Evolutionary conservation across 2,113 vertebrate species (phyloP).

Genomic region (Psittacara wagleri): DNA sequence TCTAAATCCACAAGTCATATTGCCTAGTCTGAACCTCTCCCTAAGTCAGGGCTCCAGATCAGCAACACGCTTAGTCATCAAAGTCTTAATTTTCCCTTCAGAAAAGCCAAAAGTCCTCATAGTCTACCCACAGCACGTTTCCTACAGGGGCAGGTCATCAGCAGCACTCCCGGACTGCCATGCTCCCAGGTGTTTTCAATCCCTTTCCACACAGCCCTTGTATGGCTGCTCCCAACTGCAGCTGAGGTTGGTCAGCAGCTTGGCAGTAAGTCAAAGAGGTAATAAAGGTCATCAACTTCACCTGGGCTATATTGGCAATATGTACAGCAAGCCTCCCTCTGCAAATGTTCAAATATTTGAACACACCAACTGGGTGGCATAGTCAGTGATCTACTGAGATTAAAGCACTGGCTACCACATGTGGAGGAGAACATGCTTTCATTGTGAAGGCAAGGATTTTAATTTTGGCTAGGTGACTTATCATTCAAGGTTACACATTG

Average conservation of each 20-base stretch:
- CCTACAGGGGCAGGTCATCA: rapidly evolving
- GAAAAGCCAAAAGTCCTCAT: rapidly evolving
- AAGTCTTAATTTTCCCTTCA: background rate
- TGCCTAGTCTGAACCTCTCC: background rate
- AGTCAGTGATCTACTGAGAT: rapidly evolving
- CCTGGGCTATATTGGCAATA: background rate
- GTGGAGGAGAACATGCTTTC: background rate
- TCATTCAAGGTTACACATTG: background rate
- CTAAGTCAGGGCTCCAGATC: rapidly evolving
- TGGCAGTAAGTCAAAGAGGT: background rate
- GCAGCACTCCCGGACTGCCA: rapidly evolving
- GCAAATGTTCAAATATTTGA: rapidly evolving
- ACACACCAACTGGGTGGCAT: background rate
- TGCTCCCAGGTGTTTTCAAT: background rate
- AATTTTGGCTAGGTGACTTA: background rate
- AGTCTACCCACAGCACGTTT: rapidly evolving
- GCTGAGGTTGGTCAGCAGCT: background rate
- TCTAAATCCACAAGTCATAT: rapidly evolving
- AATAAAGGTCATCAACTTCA: background rate
- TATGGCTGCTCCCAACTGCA: background rate
- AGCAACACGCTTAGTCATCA: rapidly evolving
- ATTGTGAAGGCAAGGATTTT: background rate
- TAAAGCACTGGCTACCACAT: background rate
- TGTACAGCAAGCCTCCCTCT: rapidly evolving
- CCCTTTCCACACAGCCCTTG: background rate